Evolutionary conservation across 2,113 vertebrate genomes (phyloP), one percentile per base, ranked within the genome.

Genomic region (Cochlearius cochlearius): DNA sequence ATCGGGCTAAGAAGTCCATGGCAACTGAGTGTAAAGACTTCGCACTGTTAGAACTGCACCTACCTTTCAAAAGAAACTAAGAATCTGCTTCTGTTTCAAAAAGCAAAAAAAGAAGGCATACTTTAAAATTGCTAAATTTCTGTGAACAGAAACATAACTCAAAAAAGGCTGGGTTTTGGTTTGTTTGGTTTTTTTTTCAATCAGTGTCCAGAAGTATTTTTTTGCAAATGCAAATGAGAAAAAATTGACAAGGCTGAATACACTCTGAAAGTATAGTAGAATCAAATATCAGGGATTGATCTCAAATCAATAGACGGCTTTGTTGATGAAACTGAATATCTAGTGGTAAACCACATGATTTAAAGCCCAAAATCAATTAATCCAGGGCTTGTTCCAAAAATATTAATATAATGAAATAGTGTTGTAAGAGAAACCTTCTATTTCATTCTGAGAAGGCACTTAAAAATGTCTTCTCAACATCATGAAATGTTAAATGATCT

Each of bases 21-120:
- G 18, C n/a, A 86, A 83, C 10, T 11, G 60, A 82, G 10, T 62
- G 36, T 3, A 43, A 36, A 81, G 11, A 71, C 3, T 56, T 74
- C 22, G 74, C 12, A 55, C 15, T 53, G 34, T 53, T 34, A 29
- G 32, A 71, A 39, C 12, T 55, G 21, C 10, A 75, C 2, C 6
- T 59, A 6, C 14, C 11, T 63, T 58, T 79, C 53, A 41, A 91
- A 82, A 76, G 9, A 76, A 56, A 7, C 12, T 50, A 47, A 62
- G 10, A 81, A 47, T 53, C 6, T 62, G 5, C 6, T 59, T 55
- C 58, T 62, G 2, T 56, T 88, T 66, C 15, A 53, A 59, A 74
- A 62, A 4, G 25, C 0, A 20, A 29, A 30, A 21, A 55, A 43
- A 39, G 6, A 55, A 67, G 8, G 0, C 4, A 13, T 22, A 9